These are phyloP conservation scores for Montipora capricornis DNA, from an alignment of 64 coral and sea anemone genomes.

Conservation along the genomic window DNA sequence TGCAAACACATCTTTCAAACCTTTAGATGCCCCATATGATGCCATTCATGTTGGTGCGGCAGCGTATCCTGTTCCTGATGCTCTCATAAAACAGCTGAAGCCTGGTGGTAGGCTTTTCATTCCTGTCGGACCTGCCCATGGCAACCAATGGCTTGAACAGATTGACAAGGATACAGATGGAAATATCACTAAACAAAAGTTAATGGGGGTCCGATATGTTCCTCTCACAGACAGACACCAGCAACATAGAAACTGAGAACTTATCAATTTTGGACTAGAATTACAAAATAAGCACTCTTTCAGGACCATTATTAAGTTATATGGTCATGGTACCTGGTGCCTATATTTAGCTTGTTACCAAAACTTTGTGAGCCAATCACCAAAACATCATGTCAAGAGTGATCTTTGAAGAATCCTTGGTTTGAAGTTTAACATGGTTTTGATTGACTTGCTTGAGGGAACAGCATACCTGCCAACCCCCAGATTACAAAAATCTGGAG, in stretches of 20 bases:
- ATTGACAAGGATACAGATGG: constrained; percentile 92
- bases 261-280: too few relatives aligned
- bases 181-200: constrained; percentile 64
- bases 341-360: too few relatives aligned
- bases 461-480: too few relatives aligned
- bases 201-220: constrained; percentile 96
- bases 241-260: constrained; percentile 19
- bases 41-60: constrained; percentile 96
- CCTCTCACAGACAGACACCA: constrained; percentile 86
- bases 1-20: neutral
- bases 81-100: constrained; percentile 86
- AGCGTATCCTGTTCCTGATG: constrained; percentile 86
- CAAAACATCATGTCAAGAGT: too few relatives aligned
- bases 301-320: too few relatives aligned
- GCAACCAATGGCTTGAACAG: constrained; percentile 94
- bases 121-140: constrained; percentile 84
- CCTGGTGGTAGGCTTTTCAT: constrained; percentile 90
- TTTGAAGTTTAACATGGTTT: too few relatives aligned
- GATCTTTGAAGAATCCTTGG: too few relatives aligned
- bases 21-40: constrained; percentile 88
- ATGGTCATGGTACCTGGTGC: too few relatives aligned
- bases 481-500: too few relatives aligned
- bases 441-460: too few relatives aligned
- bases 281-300: too few relatives aligned
- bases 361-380: too few relatives aligned